These are phyloP conservation scores for Lepas anatifera DNA, from an alignment of 2,888 invertebrate genomes.

Conservation along the genomic window DNA sequence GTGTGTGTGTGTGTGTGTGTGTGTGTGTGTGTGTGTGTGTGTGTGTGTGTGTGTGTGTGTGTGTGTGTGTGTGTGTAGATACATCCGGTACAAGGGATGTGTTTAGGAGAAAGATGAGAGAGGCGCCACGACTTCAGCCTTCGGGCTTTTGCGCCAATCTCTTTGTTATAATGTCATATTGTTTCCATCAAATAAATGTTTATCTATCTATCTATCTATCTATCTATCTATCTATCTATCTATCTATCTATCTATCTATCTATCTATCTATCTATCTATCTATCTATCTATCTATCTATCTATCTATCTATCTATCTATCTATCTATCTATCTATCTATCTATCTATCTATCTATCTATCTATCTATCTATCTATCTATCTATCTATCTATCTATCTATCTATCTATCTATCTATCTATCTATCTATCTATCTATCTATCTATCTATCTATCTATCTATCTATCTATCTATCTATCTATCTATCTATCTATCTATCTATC, in stretches of 20 bases:
- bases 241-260: neutral
- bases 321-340: neutral
- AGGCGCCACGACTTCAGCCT: too few relatives aligned
- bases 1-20: too few relatives aligned
- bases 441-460: neutral
- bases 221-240: neutral
- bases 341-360: neutral
- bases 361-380: neutral
- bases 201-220: neutral
- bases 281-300: neutral
- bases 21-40: too few relatives aligned
- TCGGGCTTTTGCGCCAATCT: too few relatives aligned
- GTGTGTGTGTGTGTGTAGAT: too few relatives aligned
- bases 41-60: too few relatives aligned
- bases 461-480: neutral
- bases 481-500: neutral
- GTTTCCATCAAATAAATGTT: too few relatives aligned
- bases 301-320: neutral
- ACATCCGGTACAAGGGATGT: too few relatives aligned
- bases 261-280: neutral
- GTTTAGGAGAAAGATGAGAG: too few relatives aligned
- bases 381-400: neutral
- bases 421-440: neutral
- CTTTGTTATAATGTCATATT: neutral
- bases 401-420: neutral